Conservation (phyloP, 2,113 vertebrate species). For the Ceyx melanurus region DNA sequence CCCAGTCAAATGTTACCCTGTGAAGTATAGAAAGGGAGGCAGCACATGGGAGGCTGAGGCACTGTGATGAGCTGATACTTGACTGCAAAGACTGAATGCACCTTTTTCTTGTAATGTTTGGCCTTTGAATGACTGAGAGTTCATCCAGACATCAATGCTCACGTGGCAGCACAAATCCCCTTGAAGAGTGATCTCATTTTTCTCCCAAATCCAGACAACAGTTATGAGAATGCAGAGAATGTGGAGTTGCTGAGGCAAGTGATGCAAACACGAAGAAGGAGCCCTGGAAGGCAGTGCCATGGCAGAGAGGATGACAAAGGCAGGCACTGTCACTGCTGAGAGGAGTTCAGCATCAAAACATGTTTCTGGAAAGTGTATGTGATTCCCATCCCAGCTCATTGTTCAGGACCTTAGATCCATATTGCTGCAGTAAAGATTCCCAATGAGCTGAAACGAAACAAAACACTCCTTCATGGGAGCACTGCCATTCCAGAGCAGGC, state of each 20-base stretch:
- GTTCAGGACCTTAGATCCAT: not conserved
- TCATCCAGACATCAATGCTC: not conserved
- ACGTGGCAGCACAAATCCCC: not conserved
- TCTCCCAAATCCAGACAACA: not conserved
- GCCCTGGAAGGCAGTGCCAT: accelerated
- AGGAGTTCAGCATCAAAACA: not conserved
- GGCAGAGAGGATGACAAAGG: not conserved
- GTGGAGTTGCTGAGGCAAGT: not conserved
- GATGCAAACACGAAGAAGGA: not conserved
- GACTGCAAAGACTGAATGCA: not conserved
- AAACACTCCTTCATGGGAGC: not conserved
- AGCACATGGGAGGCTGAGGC: not conserved
- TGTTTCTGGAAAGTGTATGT: constrained; percentile 13
- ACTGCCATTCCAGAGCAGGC: not conserved
- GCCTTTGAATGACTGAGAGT: not conserved
- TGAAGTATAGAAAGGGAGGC: not conserved
- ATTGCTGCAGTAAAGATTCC: not conserved
- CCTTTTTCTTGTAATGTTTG: not conserved
- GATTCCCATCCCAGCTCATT: not conserved
- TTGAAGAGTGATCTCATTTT: not conserved
- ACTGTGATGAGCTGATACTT: not conserved
- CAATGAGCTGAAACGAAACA: not conserved
- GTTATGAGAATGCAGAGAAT: not conserved
- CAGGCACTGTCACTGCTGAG: not conserved
- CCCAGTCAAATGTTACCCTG: not conserved